Evolutionary conservation across 2,113 vertebrate species (phyloP).

Genomic region (Brienomyrus brachyistius): DNA sequence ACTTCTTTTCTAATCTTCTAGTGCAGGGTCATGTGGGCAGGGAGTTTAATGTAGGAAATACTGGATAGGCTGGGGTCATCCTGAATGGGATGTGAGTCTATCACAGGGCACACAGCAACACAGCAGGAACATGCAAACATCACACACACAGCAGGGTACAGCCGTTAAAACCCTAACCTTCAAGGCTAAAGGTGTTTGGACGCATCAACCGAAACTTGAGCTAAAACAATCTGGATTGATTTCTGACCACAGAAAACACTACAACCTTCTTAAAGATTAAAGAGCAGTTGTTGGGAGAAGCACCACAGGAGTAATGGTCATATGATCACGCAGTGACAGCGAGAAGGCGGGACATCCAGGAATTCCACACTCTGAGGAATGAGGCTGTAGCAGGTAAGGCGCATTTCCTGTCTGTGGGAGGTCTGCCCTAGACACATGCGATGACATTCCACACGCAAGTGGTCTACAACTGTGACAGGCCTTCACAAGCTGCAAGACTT

Average conservation of each 20-base stretch:
- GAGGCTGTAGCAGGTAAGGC: neutral
- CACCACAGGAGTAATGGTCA: neutral
- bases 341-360: neutral
- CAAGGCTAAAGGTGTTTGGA: neutral
- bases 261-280: neutral
- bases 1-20: neutral
- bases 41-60: neutral
- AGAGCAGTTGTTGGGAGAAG: neutral
- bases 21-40: neutral
- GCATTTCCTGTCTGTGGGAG: neutral
- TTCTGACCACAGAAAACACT: neutral
- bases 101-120: neutral
- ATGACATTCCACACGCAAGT: neutral
- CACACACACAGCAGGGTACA: neutral
- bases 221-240: neutral
- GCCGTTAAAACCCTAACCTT: neutral
- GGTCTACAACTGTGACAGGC: conserved; percentile 8
- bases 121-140: neutral
- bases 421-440: neutral
- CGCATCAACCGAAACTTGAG: neutral
- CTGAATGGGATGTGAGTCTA: neutral
- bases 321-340: neutral
- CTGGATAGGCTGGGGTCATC: neutral
- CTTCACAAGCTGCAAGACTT: neutral
- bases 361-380: neutral